A percentile compares a stretch with the other conserved stretches of the same genome.
Conservation (phyloP, 2,888 invertebrate genomes). For the Resseliella maxima region DNA sequence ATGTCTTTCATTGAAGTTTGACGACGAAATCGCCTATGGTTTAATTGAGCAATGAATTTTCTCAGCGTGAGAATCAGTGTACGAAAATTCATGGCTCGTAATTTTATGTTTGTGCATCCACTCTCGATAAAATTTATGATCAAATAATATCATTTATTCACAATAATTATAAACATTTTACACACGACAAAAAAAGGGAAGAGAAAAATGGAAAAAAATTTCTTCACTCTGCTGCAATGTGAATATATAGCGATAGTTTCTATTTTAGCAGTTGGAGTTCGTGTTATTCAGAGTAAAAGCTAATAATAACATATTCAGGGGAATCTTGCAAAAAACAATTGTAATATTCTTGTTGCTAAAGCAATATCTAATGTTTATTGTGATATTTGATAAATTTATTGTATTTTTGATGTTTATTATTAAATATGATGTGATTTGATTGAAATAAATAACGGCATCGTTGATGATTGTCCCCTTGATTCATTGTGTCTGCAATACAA, state of each 20-base stretch:
- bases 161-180: neutral
- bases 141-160: conserved; percentile 32
- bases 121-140: conserved; percentile 18
- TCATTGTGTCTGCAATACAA: neutral
- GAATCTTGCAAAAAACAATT: neutral
- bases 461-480: conserved; percentile 26
- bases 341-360: too few species aligned
- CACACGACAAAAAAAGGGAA: too few species aligned
- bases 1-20: too few species aligned
- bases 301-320: neutral
- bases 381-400: too few species aligned
- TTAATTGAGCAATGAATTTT: neutral
- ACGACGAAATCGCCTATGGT: neutral
- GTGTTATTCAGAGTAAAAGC: neutral
- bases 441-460: neutral
- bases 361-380: too few species aligned
- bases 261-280: neutral
- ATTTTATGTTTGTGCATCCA: neutral
- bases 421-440: too few species aligned
- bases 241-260: neutral
- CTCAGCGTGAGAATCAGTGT: neutral
- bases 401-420: too few species aligned
- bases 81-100: neutral
- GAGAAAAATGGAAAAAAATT: neutral
- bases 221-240: neutral